Evolutionary conservation across 92 coral and sea anemone genomes (phyloP).

Genomic region (Heliopora coerulea): DNA sequence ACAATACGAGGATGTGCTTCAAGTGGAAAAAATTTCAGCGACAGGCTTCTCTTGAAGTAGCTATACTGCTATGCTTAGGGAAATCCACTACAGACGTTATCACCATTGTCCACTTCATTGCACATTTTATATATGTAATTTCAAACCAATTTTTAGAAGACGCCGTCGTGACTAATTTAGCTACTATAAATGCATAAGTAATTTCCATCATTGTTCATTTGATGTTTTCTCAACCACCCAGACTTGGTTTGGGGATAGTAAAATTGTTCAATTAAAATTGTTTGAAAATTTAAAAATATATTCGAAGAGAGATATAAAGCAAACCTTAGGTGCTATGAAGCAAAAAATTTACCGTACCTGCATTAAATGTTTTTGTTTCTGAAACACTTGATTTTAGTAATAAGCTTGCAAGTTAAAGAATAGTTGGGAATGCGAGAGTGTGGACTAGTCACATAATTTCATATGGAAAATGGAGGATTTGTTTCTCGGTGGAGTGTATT

Average conservation of each 20-base stretch:
- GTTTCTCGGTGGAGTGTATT: too few relatives aligned
- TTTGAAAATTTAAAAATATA: too few relatives aligned
- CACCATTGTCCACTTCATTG: background rate
- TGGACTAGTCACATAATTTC: too few relatives aligned
- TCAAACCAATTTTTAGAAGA: background rate
- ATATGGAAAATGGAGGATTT: too few relatives aligned
- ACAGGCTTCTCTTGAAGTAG: background rate
- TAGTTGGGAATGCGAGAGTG: too few relatives aligned
- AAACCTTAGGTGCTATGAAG: too few relatives aligned
- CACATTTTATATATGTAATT: background rate
- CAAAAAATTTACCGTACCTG: too few relatives aligned
- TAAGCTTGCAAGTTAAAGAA: too few relatives aligned
- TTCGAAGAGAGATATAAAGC: too few relatives aligned
- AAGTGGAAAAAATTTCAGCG: background rate
- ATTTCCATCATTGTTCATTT: background rate
- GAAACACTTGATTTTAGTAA: too few relatives aligned
- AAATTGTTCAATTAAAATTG: too few relatives aligned
- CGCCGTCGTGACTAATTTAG: background rate
- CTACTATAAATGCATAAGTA: constrained; percentile 12
- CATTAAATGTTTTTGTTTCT: too few relatives aligned
- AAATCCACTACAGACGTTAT: background rate
- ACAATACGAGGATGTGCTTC: background rate
- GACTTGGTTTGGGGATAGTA: constrained; percentile 8
- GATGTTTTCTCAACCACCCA: background rate
- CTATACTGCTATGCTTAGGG: background rate